Conservation (phyloP, 2,797 vertebrate species). For the Anabas testudineus region DNA sequence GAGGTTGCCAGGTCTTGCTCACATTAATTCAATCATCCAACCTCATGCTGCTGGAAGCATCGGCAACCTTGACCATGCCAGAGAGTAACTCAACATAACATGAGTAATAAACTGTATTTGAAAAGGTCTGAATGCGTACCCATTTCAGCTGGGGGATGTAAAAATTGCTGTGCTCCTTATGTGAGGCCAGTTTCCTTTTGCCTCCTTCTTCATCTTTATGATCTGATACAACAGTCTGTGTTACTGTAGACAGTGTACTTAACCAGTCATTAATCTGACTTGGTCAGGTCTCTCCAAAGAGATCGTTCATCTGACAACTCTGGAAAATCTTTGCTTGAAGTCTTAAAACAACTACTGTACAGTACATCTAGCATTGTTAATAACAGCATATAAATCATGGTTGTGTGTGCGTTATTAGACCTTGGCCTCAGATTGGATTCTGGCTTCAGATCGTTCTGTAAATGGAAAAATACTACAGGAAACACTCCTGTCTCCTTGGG, state of each 20-base stretch:
- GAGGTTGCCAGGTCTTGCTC: no score
- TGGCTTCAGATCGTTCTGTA: conserved; percentile 23
- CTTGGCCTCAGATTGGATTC: conserved; percentile 35
- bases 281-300: conserved; percentile 26
- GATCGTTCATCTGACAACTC: conserved; percentile 30
- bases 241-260: conserved; percentile 25
- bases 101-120: no score
- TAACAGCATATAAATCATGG: conserved; percentile 24
- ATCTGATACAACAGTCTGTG: conserved; percentile 7
- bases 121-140: no score
- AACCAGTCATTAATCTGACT: conserved; percentile 46
- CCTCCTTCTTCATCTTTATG: background rate
- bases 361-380: background rate
- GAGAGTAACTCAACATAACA: no score
- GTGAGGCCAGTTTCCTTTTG: no score
- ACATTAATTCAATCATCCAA: no score
- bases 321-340: conserved; percentile 23
- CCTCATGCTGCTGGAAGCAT: no score
- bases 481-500: conserved; percentile 21
- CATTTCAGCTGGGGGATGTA: no score
- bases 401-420: conserved; percentile 14
- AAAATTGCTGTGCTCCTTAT: no score
- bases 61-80: no score
- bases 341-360: conserved; percentile 20
- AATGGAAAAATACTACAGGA: conserved; percentile 19